Evolutionary conservation across 2,113 vertebrate species (phyloP), one percentile per base, ranked within the genome.

Genomic region (Aythya baeri): DNA sequence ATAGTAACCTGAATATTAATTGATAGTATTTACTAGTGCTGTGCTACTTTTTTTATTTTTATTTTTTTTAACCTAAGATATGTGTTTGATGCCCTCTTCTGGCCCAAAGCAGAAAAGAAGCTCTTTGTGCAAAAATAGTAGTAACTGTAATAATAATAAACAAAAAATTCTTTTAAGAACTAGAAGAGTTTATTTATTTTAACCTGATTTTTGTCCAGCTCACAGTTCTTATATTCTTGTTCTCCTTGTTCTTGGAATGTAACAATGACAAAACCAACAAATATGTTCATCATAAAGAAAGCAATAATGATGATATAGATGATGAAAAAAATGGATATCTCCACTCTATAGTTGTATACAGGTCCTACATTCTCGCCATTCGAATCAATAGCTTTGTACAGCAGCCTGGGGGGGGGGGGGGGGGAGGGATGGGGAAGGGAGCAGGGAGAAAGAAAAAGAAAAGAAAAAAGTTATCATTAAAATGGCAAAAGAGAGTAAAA

Each of bases 241-340:
- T 99, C 99, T 97, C 99, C 99, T 96, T 99, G 99, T 89, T 99
- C 99, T 98, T 99, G 99, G 97, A 99, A 99, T 1, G 99, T 99
- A 94, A 99, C 99, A 83, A 99, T 99, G 92, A 99, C 99, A 86
- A 99, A 99, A 98, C 99, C 99, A 94, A 99, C 99, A 41, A 99
- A 99, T 98, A 99, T 99, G 97, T 99, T 99, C 99, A 99, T 99
- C 99, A 99, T 99, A 96, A 99, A 99, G 98, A 99, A 99, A 75
- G 99, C 99, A 13, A 99, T 99, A 91, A 99, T 99, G 98, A 99
- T 99, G 98, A 99, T 99, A 97, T 99, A 99, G 98, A 99, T 99
- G 97, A 99, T 99, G 97, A 99, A 99, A 96, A 99, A 99, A 97
- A 99, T 99, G 13, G 99, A 99, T 93, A 99, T 99, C 96, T 99